phyloP scores from a whole-genome alignment of 1,140 invertebrate genomes.

The Andricus grossulariae region DNA sequence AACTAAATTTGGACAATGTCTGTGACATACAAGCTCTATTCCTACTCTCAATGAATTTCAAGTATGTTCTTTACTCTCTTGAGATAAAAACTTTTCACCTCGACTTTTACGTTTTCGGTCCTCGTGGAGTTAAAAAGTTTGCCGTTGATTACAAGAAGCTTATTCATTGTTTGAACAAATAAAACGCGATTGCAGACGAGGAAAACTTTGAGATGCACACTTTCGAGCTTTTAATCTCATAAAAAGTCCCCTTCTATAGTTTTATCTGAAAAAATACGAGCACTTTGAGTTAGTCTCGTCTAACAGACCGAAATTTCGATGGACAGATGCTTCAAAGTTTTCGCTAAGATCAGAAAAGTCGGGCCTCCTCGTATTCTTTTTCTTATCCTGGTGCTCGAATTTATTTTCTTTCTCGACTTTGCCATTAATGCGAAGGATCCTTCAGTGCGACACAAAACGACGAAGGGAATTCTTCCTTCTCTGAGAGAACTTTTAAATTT shows the following conservation, averaged over 20 bases:
- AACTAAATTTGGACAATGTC: background rate
- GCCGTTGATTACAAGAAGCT: slow-evolving; percentile 1
- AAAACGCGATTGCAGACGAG: slow-evolving; percentile 2
- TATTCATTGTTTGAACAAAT: slow-evolving; percentile 26
- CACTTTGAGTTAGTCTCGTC: background rate
- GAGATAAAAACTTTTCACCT: background rate
- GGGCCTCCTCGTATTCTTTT: background rate
- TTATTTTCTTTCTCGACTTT: slow-evolving; percentile 27
- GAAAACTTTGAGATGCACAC: slow-evolving; percentile 12
- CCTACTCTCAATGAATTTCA: background rate
- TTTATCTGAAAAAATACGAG: background rate
- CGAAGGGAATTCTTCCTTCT: slow-evolving; percentile 35
- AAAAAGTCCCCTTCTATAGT: background rate
- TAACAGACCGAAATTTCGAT: background rate
- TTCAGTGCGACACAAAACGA: slow-evolving; percentile 8
- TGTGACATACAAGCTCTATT: background rate
- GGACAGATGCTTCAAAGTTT: background rate
- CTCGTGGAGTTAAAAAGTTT: slow-evolving; percentile 2
- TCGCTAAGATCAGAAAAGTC: background rate
- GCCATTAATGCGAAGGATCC: slow-evolving; percentile 44
- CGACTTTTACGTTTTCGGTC: background rate
- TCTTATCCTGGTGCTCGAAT: background rate
- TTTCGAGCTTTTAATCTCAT: slow-evolving; percentile 21
- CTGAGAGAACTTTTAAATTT: slow-evolving; percentile 46
- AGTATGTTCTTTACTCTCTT: background rate